Evolutionary conservation across 2,113 vertebrate species (phyloP).

Genomic region (Charina bottae): DNA sequence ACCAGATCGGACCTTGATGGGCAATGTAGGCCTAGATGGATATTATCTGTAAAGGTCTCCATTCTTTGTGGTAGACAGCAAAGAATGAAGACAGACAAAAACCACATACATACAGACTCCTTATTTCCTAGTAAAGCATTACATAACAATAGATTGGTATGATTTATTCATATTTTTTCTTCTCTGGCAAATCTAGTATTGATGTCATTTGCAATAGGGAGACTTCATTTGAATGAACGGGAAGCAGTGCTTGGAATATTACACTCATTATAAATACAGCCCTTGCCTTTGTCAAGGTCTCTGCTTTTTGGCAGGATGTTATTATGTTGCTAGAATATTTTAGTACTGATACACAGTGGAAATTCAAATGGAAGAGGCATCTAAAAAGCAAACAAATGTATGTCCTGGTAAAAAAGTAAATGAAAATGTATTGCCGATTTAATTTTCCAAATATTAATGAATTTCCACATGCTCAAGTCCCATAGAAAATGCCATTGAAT

Average conservation of each 20-base stretch:
- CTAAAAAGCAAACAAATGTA: neutral
- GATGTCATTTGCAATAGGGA: slow-evolving; percentile 3
- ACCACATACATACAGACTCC: neutral
- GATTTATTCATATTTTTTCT: neutral
- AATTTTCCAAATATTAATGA: slow-evolving; percentile 13
- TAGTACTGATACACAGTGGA: neutral
- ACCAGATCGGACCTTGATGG: no score
- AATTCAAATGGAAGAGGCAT: neutral
- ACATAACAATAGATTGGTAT: neutral
- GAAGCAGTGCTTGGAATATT: slow-evolving; percentile 2
- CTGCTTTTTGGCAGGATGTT: slow-evolving; percentile 32
- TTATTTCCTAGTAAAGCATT: neutral
- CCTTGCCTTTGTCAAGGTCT: slow-evolving; percentile 25
- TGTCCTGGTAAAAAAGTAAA: slow-evolving; percentile 1
- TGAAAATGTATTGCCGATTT: neutral
- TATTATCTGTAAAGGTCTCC: neutral
- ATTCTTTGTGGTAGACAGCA: neutral
- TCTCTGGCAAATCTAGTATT: neutral
- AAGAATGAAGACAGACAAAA: neutral
- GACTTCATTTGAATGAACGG: slow-evolving; percentile 4
- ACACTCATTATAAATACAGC: slow-evolving; percentile 24
- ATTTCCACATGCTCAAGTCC: neutral
- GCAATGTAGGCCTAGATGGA: neutral
- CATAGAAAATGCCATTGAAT: neutral
- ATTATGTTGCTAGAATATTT: neutral